phyloP scores from a whole-genome alignment of 2,797 vertebrate species.

The Antrozous pallidus region DNA sequence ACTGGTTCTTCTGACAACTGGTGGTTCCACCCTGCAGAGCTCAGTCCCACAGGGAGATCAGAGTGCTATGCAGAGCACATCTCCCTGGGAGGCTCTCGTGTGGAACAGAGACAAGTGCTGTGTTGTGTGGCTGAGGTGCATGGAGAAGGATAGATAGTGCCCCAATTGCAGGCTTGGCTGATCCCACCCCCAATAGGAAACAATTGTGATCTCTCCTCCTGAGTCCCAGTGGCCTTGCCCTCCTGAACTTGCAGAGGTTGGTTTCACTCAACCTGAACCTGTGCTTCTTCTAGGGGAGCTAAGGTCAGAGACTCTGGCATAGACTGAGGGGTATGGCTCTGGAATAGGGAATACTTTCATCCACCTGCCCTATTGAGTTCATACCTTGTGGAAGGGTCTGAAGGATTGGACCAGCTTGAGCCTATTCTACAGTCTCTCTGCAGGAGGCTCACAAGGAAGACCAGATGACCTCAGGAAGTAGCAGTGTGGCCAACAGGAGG shows the following conservation, averaged over 20 bases:
- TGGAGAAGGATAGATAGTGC: not conserved
- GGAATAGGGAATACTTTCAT: not conserved
- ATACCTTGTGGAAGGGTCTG: not conserved
- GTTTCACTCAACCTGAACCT: not conserved
- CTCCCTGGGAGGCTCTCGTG: not conserved
- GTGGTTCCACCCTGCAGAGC: not conserved
- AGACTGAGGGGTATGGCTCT: not conserved
- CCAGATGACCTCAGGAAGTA: not conserved
- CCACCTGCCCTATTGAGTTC: not conserved
- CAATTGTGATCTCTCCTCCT: not conserved
- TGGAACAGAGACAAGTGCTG: not conserved
- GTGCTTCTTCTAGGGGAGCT: not conserved
- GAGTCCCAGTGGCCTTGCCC: not conserved
- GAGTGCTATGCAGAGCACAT: not conserved
- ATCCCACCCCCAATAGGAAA: not conserved
- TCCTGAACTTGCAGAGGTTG: not conserved
- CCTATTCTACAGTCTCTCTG: not conserved
- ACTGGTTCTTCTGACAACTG: not conserved
- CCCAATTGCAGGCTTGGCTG: not conserved
- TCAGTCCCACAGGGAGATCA: not conserved
- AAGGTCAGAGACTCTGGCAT: not conserved
- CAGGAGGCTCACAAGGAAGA: not conserved
- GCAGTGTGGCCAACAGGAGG: not conserved
- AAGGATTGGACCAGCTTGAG: not conserved
- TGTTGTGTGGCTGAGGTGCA: not conserved